Base-by-base conservation (phyloP, 1,140 invertebrate genomes). In the Zaprionus nigranus region DNA sequence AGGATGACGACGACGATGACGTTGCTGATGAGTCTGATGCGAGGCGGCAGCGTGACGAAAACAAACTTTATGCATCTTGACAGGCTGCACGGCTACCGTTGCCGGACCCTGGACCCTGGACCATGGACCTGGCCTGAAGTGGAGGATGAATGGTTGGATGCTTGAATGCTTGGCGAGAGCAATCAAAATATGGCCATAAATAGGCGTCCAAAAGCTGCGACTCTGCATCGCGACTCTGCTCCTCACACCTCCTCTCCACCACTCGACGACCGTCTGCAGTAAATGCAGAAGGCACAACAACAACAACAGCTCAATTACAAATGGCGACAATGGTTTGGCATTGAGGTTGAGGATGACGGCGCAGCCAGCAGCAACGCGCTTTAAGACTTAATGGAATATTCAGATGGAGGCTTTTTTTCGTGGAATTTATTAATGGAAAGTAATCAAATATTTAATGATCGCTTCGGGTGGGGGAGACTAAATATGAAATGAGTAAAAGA, bases 121-220 rank as follows among this genome's bases (percentile, higher is more conserved):
- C 43, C 40, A 17, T 46, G 40, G 40, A 62, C 43, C 61, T 6
- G 60, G 46, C 7, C 46, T 28, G 43, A 68, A 22, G 40, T 46
- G 77, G 68, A 72, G 58, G 40, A 57, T 56, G 51, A 34, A 58
- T 68, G 78, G 36, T 26, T 66, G 79, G 74, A 28, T 53, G 62
- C 34, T 26, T 73, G 63, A 30, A 17, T 68, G 63, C 53, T 26
- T 70, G 60, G 12, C 56, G 17, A 53, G 63, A 79, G 83, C 67
- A 87, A 86, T 87, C 83, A 82, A 82, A 82, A 87, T 79, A 64
- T 78, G 78, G 61, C 68, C 82, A 85, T 85, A 81, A 85, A 85
- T 85, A 85, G 82, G 74, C 70, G 71, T 43, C 82, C 65, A 57
- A 74, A 74, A 65, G 24, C 56, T 53, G 53, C 34, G 59, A 71